Conservation (phyloP, 1,140 invertebrate genomes). For the Drosophila simulans region DNA sequence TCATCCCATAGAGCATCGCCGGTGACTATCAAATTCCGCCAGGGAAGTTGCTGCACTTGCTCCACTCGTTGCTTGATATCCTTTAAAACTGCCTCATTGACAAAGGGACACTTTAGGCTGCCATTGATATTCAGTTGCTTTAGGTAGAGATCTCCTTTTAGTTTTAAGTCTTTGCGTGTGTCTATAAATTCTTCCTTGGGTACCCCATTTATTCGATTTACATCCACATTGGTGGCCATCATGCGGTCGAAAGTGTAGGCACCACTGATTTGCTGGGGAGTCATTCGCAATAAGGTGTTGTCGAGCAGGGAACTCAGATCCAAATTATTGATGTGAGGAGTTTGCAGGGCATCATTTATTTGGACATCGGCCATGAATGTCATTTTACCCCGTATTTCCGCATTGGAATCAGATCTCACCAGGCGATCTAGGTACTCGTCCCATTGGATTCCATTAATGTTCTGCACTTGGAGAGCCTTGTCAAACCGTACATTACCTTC, state of each 20-base stretch:
- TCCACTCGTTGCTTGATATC: slow-evolving; percentile 22
- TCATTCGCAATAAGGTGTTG: slow-evolving; percentile 65
- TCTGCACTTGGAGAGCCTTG: slow-evolving; percentile 38
- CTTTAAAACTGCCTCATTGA: neutral
- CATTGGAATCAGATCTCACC: slow-evolving; percentile 50
- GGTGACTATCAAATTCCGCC: slow-evolving; percentile 58
- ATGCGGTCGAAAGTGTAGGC: slow-evolving; percentile 54
- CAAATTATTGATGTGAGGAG: slow-evolving; percentile 37
- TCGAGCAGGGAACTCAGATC: slow-evolving; percentile 57
- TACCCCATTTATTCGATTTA: slow-evolving; percentile 52
- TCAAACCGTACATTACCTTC: slow-evolving; percentile 73
- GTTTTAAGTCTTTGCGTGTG: slow-evolving; percentile 6
- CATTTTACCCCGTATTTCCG: slow-evolving; percentile 47
- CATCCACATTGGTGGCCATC: slow-evolving; percentile 60
- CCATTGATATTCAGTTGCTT: slow-evolving; percentile 49
- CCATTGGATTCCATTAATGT: slow-evolving; percentile 61
- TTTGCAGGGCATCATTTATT: slow-evolving; percentile 47
- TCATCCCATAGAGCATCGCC: slow-evolving; percentile 62
- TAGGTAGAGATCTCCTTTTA: slow-evolving; percentile 54
- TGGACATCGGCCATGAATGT: slow-evolving; percentile 44
- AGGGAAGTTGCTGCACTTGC: slow-evolving; percentile 33
- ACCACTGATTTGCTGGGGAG: slow-evolving; percentile 63
- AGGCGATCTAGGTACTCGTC: slow-evolving; percentile 28
- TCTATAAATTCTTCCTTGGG: slow-evolving; percentile 50
- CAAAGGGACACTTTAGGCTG: slow-evolving; percentile 32